phyloP scores from a whole-genome alignment of 2,888 invertebrate genomes.

The Trichogramma dendrolimi region DNA sequence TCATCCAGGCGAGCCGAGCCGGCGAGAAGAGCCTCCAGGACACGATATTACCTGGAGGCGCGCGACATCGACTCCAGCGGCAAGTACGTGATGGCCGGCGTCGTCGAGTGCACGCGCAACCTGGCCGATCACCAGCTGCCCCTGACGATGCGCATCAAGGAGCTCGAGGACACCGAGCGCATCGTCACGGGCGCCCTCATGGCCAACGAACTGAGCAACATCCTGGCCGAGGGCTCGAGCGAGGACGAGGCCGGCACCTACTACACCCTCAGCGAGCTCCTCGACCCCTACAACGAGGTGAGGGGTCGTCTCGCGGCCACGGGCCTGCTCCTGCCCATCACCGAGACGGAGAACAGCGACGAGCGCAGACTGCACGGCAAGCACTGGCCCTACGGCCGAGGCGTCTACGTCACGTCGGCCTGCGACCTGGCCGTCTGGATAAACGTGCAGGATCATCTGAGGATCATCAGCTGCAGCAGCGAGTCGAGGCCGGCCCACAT shows the following conservation, averaged over 20 bases:
- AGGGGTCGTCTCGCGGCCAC: slow-evolving; percentile 62
- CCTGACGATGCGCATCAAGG: slow-evolving; percentile 66
- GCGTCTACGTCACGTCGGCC: slow-evolving; percentile 78
- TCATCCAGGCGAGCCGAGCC: background rate
- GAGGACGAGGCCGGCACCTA: slow-evolving; percentile 65
- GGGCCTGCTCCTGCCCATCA: slow-evolving; percentile 67
- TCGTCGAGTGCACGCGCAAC: slow-evolving; percentile 76
- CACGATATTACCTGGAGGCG: slow-evolving; percentile 35
- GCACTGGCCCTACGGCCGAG: slow-evolving; percentile 89
- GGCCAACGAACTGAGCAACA: slow-evolving; percentile 59
- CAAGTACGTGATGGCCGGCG: slow-evolving; percentile 69
- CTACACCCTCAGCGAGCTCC: slow-evolving; percentile 72
- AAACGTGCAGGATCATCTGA: slow-evolving; percentile 88
- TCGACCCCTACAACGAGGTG: slow-evolving; percentile 69
- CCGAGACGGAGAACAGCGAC: slow-evolving; percentile 63
- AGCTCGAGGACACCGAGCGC: slow-evolving; percentile 71
- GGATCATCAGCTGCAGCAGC: slow-evolving; percentile 72
- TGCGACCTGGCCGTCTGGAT: slow-evolving; percentile 84
- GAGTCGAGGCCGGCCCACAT: slow-evolving; percentile 67
- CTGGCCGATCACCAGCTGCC: slow-evolving; percentile 71
- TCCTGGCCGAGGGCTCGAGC: slow-evolving; percentile 59
- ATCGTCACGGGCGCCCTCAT: slow-evolving; percentile 65
- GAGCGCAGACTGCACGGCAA: slow-evolving; percentile 66
- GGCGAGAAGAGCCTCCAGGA: slow-evolving; percentile 32
- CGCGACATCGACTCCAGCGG: slow-evolving; percentile 69